Evolutionary conservation across 2,113 vertebrate species (phyloP), one percentile per base, ranked within the genome.

Genomic region (Erinaceus europaeus): DNA sequence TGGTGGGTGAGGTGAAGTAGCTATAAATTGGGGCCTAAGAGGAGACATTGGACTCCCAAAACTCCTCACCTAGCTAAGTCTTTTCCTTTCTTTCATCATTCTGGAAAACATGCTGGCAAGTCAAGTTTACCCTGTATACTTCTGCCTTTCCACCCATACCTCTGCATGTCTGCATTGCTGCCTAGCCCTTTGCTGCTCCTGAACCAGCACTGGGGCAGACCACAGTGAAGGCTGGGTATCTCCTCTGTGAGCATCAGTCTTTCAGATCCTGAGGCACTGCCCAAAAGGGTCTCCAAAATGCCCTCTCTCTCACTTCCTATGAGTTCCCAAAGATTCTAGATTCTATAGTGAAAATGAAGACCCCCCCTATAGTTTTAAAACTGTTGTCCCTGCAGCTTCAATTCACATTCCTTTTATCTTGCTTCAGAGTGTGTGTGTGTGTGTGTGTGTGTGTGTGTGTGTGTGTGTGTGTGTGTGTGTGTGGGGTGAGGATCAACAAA

Each of bases 401-500:
- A 52, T 34, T 52, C 25, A 73, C 17, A 27, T 59, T 77, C 29
- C 15, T 65, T 85, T 59, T 81, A 42, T 82, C 48, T 40, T 48
- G 64, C 25, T 52, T 32, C 21, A 12, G 7, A 57, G 38, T 3
- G 59, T n/a, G n/a, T n/a, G n/a, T n/a, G n/a, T n/a, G n/a, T n/a
- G n/a, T n/a, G n/a, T n/a, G n/a, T n/a, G n/a, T n/a, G n/a, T n/a
- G n/a, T n/a, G n/a, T n/a, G n/a, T n/a, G n/a, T n/a, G n/a, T n/a
- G n/a, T n/a, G n/a, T n/a, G n/a, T n/a, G n/a, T n/a, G n/a, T n/a
- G n/a, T n/a, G n/a, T n/a, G n/a, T n/a, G n/a, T n/a, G n/a, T n/a
- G n/a, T n/a, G n/a, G n/a, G n/a, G n/a, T n/a, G 1, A 6, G 40
- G 1, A 0, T 61, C 7, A 6, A n/a, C 18, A 18, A 20, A 21